A percentile compares a stretch with the other conserved stretches of the same genome.
Evolutionary conservation across 2,113 vertebrate species (phyloP).

Genomic region (Trichechus manatus): DNA sequence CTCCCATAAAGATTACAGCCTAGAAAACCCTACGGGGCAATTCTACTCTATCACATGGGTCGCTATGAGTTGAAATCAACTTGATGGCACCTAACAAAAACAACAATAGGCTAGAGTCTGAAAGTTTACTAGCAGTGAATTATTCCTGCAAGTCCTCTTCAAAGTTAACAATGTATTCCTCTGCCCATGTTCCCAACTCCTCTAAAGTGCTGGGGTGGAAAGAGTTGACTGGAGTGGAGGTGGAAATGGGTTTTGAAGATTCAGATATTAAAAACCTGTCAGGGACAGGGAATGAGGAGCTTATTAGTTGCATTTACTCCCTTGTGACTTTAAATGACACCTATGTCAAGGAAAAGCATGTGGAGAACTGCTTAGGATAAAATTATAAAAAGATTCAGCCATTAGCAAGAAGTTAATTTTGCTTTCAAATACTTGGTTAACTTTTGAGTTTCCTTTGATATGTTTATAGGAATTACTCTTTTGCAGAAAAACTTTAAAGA

Average conservation of each 20-base stretch:
- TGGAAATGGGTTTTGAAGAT: background rate
- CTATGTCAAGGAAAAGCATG: conserved; percentile 44
- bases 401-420: conserved; percentile 64
- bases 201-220: background rate
- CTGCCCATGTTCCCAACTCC: background rate
- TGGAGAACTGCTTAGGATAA: conserved; percentile 43
- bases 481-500: background rate
- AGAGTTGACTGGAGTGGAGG: background rate
- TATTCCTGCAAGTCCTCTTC: background rate
- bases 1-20: background rate
- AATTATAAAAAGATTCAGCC: conserved; percentile 48
- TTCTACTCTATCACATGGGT: too few relatives aligned
- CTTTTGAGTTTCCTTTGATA: background rate
- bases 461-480: background rate
- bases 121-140: background rate
- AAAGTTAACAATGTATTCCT: background rate
- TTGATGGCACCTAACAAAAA: background rate
- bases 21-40: too few relatives aligned
- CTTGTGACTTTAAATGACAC: conserved; percentile 70
- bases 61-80: background rate
- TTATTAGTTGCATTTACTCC: conserved; percentile 52
- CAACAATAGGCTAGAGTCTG: background rate
- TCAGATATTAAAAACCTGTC: conserved; percentile 69
- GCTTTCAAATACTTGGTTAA: conserved; percentile 62
- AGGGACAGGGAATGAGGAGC: background rate